Evolutionary conservation across 2,888 invertebrate genomes (phyloP).

Genomic region (Coenonympha arcania): DNA sequence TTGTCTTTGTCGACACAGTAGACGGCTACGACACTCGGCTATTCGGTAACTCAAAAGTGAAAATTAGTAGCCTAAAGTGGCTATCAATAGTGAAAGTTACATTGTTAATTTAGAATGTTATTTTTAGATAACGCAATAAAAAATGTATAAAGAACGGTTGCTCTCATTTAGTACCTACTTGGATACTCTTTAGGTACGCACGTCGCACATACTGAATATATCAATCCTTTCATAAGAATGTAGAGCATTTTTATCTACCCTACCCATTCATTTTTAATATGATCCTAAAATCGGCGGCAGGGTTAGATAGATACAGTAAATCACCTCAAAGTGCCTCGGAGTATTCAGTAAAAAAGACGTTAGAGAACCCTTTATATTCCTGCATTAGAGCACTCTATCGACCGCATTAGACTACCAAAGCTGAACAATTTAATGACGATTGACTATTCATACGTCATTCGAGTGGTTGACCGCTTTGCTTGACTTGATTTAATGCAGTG

Average conservation of each 20-base stretch:
- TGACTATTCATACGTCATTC: constrained; percentile 72
- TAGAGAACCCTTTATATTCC: constrained; percentile 30
- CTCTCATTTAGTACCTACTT: too few species aligned
- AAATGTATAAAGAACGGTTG: too few species aligned
- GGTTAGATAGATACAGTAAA: constrained; percentile 30
- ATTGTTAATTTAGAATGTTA: too few species aligned
- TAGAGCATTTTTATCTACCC: constrained; percentile 15
- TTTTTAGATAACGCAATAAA: too few species aligned
- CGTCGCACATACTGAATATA: not conserved
- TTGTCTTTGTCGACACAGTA: too few species aligned
- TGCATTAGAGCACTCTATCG: constrained; percentile 26
- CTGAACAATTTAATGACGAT: constrained; percentile 73
- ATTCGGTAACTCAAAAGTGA: too few species aligned
- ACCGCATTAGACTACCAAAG: constrained; percentile 67
- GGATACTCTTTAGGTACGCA: not conserved
- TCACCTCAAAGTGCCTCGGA: constrained; percentile 27
- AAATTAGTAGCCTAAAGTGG: too few species aligned
- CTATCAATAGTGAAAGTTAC: too few species aligned
- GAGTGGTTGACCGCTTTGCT: constrained; percentile 68
- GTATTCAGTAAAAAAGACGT: constrained; percentile 28
- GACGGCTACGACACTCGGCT: too few species aligned
- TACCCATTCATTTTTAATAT: constrained; percentile 26
- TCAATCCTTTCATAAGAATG: constrained; percentile 5
- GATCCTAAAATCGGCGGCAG: constrained; percentile 25
- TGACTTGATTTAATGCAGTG: too few species aligned